Evolutionary conservation across 2,888 invertebrate genomes (phyloP).

Genomic region (Acanthosepion lycidas): DNA sequence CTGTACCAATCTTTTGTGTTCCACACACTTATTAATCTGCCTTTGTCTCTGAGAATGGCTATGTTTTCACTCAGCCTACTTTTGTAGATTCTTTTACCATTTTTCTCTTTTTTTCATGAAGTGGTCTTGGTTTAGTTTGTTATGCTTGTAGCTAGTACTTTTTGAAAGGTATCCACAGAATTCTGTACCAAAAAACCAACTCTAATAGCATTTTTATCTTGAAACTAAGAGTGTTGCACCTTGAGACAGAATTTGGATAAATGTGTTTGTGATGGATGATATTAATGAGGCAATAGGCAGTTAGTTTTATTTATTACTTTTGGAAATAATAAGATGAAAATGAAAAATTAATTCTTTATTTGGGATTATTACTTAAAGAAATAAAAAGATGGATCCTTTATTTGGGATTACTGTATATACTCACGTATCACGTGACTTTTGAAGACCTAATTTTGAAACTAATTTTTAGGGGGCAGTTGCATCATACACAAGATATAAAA

Average conservation of each 20-base stretch:
- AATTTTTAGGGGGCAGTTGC: no score
- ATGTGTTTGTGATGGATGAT: neutral
- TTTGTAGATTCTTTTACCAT: slow-evolving; percentile 33
- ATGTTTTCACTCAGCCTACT: slow-evolving; percentile 44
- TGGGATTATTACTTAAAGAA: neutral
- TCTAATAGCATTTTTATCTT: slow-evolving; percentile 36
- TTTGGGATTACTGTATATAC: no score
- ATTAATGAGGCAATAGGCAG: neutral
- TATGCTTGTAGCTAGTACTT: slow-evolving; percentile 46
- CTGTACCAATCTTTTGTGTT: slow-evolving; percentile 40
- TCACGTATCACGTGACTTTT: no score
- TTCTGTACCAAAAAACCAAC: slow-evolving; percentile 45
- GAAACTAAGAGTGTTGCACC: neutral
- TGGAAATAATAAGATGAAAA: neutral
- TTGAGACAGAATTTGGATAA: neutral
- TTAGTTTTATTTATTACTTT: neutral
- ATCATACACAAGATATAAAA: no score
- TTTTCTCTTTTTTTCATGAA: slow-evolving; percentile 40
- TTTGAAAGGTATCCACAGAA: slow-evolving; percentile 44
- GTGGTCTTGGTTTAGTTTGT: slow-evolving; percentile 46
- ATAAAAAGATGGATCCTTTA: no score
- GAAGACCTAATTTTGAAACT: no score
- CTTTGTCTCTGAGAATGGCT: slow-evolving; percentile 43
- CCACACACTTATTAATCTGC: slow-evolving; percentile 38
- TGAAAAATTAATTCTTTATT: neutral